Evolutionary conservation across 2,888 invertebrate species (phyloP), one percentile per base, ranked within the genome.

Genomic region (Tipula unca): DNA sequence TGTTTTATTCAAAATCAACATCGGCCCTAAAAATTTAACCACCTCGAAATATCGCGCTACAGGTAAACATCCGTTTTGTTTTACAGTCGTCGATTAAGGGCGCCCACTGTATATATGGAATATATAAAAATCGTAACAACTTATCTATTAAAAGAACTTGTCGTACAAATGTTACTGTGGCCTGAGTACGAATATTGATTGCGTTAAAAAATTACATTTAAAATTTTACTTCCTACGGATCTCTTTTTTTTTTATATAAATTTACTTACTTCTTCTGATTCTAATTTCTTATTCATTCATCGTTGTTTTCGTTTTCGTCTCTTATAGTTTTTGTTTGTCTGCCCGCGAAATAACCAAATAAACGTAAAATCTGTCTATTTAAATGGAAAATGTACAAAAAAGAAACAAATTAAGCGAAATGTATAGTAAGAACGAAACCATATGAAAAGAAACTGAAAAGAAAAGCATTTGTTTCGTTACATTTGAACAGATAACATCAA

Each of bases 291-390:
- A 69, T 69, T 69, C 69, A 69, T 69, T 69, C 69, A 69, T 25
- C 69, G 69, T 8, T 25, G 69, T 69, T 69, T 69, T 69, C 69
- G 69, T 25, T 69, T 69, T 69, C 25, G 25, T 69, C 69, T 69
- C n/a, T n/a, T n/a, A n/a, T 69, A 69, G 1, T 25, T 69, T 69
- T 69, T 69, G 69, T 69, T 69, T 69, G 69, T 69, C 69, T 69
- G 25, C 69, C 69, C 69, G 69, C 69, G 69, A 69, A 69, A 69
- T 69, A 69, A 69, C 25, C 69, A 69, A 69, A 69, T 25, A 69
- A 69, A 69, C 69, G 69, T 69, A 69, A 69, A 69, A 69, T 69
- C 69, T 69, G 25, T 69, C 69, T 69, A 69, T 69, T 69, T 69
- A 20, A 69, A 69, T 69, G 69, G 25, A 69, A 69, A 54, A 54